These are phyloP conservation scores for Typhlomys cinereus DNA, from an alignment of 2,113 vertebrate species.

Conservation along the genomic window DNA sequence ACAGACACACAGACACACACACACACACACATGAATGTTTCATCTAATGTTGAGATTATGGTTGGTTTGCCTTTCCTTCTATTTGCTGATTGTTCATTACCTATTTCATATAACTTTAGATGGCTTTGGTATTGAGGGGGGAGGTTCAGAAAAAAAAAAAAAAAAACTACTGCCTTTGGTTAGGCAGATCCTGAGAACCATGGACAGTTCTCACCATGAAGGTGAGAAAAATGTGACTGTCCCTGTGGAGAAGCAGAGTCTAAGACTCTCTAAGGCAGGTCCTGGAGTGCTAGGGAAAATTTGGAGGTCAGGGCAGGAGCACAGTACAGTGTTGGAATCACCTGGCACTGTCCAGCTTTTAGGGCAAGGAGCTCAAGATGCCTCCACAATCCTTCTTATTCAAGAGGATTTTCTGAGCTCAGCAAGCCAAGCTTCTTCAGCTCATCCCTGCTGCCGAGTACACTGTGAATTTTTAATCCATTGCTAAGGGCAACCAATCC, in stretches of 20 bases:
- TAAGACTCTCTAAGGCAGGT: no score
- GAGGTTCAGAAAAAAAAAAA: no score
- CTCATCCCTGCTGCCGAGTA: not conserved
- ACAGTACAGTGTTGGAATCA: not conserved
- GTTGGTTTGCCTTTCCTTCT: not conserved
- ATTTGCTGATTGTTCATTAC: not conserved
- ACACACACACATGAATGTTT: no score
- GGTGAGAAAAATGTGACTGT: not conserved
- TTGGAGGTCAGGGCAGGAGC: rapidly evolving
- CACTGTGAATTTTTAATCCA: not conserved
- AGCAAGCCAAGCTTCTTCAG: not conserved
- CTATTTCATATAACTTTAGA: no score
- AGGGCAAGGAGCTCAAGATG: not conserved
- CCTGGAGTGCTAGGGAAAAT: not conserved
- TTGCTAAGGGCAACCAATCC: constrained; percentile 9
- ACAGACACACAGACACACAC: no score
- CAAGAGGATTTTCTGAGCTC: not conserved
- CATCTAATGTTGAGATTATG: not conserved
- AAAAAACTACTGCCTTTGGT: not conserved
- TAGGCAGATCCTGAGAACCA: not conserved
- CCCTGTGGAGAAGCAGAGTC: not conserved
- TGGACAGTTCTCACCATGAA: not conserved
- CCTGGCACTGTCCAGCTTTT: not conserved
- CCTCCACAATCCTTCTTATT: not conserved
- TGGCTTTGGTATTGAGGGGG: no score